Evolutionary conservation across 2,888 invertebrate genomes (phyloP), one percentile per base, ranked within the genome.

Genomic region (Plutella xylostella): DNA sequence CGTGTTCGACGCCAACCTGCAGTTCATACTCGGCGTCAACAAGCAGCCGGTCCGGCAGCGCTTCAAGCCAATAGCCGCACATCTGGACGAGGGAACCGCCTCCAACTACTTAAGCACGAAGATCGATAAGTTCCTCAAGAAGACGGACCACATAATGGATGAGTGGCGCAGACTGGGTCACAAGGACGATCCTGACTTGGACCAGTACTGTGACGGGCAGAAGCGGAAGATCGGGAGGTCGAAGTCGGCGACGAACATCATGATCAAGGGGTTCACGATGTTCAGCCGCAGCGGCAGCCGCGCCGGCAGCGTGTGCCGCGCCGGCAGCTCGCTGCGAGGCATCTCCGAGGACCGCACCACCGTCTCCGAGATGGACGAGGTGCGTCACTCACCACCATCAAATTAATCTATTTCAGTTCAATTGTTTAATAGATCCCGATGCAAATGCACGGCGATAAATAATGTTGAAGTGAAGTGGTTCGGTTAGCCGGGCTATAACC

Each of bases 111-210:
- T 95, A 15, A 88, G 89, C 22, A 87, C 85, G 28, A 92, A 92
- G 72, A 94, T 95, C 44, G 88, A 91, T 45, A 90, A 89, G 61
- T 95, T 95, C 59, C 76, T 95, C 25, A 88, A 88, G 60, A 86
- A 92, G 51, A 94, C 94, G 3, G 94, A 95, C 72, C 94, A 94
- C 69, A 89, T 94, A 1, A 92, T 92, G 88, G 93, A 94, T 59
- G 93, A 94, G 63, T 95, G 94, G 94, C 85, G 88, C 46, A 85
- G 89, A 50, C 58, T 91, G 42, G 92, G 92, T 0, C 88, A 88
- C 45, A 86, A 80, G 53, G 86, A 87, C 51, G 85, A 86, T 46
- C 67, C 75, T 21, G 76, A 80, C 49, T 50, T 72, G 44, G 61
- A 66, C 37, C 63, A 65, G 58, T 76, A 76, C 51, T 72, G 62